phyloP scores from a whole-genome alignment of 1,140 invertebrate species.

The Drosophila simulans region DNA sequence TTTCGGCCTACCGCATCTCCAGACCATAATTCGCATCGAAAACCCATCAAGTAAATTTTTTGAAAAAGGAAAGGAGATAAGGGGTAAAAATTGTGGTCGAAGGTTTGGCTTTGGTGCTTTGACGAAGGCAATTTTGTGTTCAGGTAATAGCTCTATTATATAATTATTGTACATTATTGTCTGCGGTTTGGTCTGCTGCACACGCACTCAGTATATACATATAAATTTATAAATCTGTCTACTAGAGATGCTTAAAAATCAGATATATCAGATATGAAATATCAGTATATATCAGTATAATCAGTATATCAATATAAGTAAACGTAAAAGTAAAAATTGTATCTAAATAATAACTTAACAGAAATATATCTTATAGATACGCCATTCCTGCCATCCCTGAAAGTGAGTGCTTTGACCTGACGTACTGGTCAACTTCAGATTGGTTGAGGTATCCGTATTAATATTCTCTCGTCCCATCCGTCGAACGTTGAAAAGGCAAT shows the following conservation, averaged over 20 bases:
- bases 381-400: neutral
- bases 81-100: constrained; percentile 47
- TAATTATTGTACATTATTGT: constrained; percentile 80
- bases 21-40: constrained; percentile 65
- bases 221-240: neutral
- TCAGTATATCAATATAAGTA: neutral
- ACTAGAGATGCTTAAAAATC: neutral
- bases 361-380: no score
- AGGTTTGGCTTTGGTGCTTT: constrained; percentile 45
- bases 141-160: constrained; percentile 78
- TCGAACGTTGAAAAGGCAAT: constrained; percentile 64
- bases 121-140: constrained; percentile 61
- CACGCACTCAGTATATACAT: constrained; percentile 16
- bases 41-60: constrained; percentile 60
- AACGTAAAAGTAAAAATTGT: neutral
- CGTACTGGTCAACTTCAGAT: constrained; percentile 10
- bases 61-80: constrained; percentile 11
- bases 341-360: neutral
- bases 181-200: constrained; percentile 44
- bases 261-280: neutral
- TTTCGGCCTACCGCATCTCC: constrained; percentile 18
- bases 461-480: constrained; percentile 11
- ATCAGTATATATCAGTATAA: neutral
- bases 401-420: constrained; percentile 35
- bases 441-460: constrained; percentile 7